Evolutionary conservation across 2,797 vertebrate species (phyloP).

Genomic region (Graptemys geographica): DNA sequence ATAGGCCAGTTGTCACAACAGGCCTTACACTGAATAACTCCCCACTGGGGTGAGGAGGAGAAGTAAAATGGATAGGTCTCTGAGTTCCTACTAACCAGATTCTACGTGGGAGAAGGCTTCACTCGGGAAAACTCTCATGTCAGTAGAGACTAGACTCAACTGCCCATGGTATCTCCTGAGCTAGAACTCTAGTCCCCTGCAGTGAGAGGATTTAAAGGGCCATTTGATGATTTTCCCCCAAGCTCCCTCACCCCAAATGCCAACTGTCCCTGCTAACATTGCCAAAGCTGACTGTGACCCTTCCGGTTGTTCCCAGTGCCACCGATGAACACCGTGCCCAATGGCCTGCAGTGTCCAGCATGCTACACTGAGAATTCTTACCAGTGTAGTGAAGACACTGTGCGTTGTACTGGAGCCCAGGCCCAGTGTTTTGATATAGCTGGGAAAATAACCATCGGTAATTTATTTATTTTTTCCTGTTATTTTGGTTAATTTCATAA

Average conservation of each 20-base stretch:
- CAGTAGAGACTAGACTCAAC: neutral
- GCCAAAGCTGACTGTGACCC: rapidly evolving
- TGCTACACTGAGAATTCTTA: constrained; percentile 57
- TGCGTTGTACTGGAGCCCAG: constrained; percentile 58
- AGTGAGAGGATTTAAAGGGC: neutral
- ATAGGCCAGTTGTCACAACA: too few relatives aligned
- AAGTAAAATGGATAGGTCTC: too few relatives aligned
- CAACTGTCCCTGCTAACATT: rapidly evolving
- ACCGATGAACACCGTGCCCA: neutral
- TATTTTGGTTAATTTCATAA: neutral
- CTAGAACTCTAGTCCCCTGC: too few relatives aligned
- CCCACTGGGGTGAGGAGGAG: too few relatives aligned
- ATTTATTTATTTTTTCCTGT: neutral
- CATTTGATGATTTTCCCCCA: too few relatives aligned
- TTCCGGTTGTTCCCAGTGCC: constrained; percentile 45
- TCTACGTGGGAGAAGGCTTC: neutral
- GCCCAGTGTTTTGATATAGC: constrained; percentile 54
- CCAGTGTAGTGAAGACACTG: neutral
- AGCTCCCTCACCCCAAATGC: rapidly evolving
- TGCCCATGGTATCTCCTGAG: too few relatives aligned
- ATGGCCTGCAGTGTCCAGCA: constrained; percentile 55
- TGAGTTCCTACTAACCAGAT: too few relatives aligned
- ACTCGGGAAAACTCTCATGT: neutral
- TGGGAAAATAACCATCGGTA: constrained; percentile 59
- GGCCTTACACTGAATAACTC: too few relatives aligned